Conservation (phyloP, 2,113 vertebrate species). For the Erythrocercus mccallii region DNA sequence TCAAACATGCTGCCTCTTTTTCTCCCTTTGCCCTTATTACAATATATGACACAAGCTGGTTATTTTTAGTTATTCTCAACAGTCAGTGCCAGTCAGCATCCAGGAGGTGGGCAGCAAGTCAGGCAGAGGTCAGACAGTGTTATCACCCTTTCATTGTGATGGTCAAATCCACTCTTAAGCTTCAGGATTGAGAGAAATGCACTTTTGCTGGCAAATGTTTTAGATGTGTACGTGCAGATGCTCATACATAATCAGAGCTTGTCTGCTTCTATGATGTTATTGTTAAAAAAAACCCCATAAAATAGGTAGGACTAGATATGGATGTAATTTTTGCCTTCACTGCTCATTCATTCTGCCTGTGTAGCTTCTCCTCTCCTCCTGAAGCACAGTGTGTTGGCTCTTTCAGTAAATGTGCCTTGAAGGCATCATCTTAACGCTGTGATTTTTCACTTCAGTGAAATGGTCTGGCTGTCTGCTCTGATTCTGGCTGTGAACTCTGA, state of each 20-base stretch:
- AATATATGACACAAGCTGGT: conserved; percentile 4
- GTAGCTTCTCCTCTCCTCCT: background rate
- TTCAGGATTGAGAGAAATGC: conserved; percentile 82
- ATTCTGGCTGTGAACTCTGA: background rate
- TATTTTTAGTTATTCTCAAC: conserved; percentile 57
- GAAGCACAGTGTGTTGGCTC: background rate
- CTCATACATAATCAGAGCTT: conserved; percentile 55
- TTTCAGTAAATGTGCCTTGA: conserved; percentile 3
- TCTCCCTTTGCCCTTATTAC: background rate
- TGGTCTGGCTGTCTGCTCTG: background rate
- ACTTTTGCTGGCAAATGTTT: conserved; percentile 84
- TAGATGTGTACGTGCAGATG: conserved; percentile 59
- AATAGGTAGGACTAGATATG: conserved; percentile 11
- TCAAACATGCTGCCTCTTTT: background rate
- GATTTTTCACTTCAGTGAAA: conserved; percentile 3
- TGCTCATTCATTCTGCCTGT: background rate
- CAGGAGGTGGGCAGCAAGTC: conserved; percentile 72
- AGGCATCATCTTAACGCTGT: background rate
- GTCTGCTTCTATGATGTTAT: background rate
- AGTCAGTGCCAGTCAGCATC: conserved; percentile 68
- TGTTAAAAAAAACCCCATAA: background rate
- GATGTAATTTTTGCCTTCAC: conserved; percentile 16
- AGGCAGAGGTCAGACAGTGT: conserved; percentile 81
- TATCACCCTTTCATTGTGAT: conserved; percentile 83
- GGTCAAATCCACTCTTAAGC: conserved; percentile 86